Conservation (phyloP, 2,888 invertebrate genomes). For the Helleia helle region DNA sequence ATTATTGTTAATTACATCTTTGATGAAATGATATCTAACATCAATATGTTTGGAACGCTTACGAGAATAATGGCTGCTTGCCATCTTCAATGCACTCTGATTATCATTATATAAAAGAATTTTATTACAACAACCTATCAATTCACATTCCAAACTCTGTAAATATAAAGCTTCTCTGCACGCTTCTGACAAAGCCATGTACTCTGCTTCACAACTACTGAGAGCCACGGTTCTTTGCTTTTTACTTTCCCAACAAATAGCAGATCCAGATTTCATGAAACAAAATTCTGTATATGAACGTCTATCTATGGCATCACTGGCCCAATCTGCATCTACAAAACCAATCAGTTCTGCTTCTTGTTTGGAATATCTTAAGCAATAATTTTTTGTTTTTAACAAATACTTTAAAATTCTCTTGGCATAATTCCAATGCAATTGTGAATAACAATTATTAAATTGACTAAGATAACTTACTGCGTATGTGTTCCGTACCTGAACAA, state of each 20-base stretch:
- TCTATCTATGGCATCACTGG: constrained; percentile 24
- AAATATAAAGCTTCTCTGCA: constrained; percentile 19
- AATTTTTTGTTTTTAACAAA: neutral
- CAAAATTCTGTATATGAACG: constrained; percentile 35
- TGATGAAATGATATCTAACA: too few species aligned
- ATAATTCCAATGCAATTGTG: constrained; percentile 15
- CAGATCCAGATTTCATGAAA: constrained; percentile 23
- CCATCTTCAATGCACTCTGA: neutral
- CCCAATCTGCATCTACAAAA: constrained; percentile 22
- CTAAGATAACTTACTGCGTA: constrained; percentile 21
- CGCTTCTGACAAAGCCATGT: constrained; percentile 11
- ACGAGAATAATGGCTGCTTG: neutral
- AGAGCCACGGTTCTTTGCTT: constrained; percentile 30
- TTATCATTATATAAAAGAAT: neutral
- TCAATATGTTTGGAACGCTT: too few species aligned
- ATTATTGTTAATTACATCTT: too few species aligned
- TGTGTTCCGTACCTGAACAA: too few species aligned
- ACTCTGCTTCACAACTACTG: constrained; percentile 21
- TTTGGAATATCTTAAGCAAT: constrained; percentile 12
- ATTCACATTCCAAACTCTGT: constrained; percentile 14
- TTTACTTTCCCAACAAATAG: constrained; percentile 26
- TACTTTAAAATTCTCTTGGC: neutral
- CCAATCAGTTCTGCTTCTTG: constrained; percentile 10
- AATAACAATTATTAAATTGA: constrained; percentile 23
- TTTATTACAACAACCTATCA: constrained; percentile 4